Evolutionary conservation across 1,140 invertebrate genomes (phyloP), one percentile per base, ranked within the genome.

Genomic region (Laupala kohalensis): DNA sequence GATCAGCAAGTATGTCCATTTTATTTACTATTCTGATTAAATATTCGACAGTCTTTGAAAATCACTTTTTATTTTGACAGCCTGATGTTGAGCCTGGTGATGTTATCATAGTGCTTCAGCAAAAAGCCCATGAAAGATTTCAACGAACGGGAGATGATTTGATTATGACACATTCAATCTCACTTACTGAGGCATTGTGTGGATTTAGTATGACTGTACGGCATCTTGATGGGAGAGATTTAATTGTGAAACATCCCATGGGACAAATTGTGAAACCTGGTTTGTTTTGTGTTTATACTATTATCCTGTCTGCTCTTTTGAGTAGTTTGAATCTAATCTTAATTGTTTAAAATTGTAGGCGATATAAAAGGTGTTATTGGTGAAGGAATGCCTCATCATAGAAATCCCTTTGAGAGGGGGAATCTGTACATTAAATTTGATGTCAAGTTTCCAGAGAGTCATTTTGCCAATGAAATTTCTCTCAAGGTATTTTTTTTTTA

Each of bases 311-410:
- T 53, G 37, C 37, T n/a, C n/a, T n/a, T n/a, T n/a, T n/a, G n/a
- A n/a, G n/a, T n/a, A n/a, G n/a, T n/a, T n/a, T n/a, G 19, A 53
- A 53, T 53, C 19, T 53, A 1, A 13, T 53, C 4, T 19, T 27
- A 5, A 86, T 87, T 85, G 84, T 86, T 9, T 28, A 80, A 19
- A 80, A 73, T 78, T 82, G 65, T 89, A 73, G 83, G 78, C 75
- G 90, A 90, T 74, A 79, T 93, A 2, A 95, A 93, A 80, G 87
- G 88, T 73, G 86, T 98, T 64, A 82, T 86, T 71, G 88, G 87
- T 26, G 93, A 96, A 82, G 96, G 96, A 5, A 98, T 98, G 96
- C 96, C 96, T 0, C 82, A 86, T 9, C 89, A 90, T 76, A 90
- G 89, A 76, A 90, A 92, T 80, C 89, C 92, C 53, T 90, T 91